Percentiles rank a stretch among this genome's conserved stretches.
Conservation (phyloP, 2,797 vertebrate genomes). For the Microhierax caerulescens region DNA sequence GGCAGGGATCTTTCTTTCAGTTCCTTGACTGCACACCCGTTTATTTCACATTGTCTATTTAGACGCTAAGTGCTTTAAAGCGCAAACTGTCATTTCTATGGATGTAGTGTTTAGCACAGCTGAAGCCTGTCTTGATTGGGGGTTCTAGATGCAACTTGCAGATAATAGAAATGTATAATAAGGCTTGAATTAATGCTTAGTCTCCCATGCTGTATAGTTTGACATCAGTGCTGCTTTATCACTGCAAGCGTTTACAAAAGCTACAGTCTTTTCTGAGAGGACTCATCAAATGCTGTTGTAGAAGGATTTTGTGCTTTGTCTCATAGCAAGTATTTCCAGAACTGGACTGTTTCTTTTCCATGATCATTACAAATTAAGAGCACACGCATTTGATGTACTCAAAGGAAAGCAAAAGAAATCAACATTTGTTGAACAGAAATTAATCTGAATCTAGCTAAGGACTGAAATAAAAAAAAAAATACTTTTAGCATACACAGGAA, state of each 20-base stretch:
- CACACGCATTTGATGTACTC: neutral
- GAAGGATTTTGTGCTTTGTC: constrained; percentile 6
- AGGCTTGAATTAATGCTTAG: neutral
- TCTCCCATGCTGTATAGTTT: neutral
- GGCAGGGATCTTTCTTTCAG: neutral
- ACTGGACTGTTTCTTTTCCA: neutral
- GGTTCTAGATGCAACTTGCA: neutral
- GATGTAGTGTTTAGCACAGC: neutral
- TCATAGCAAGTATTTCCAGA: neutral
- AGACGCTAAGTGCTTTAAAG: neutral
- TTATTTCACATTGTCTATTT: neutral
- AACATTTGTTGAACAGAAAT: neutral
- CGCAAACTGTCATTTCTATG: neutral
- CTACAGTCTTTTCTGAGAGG: neutral
- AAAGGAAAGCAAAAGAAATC: neutral
- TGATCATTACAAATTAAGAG: neutral
- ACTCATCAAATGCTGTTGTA: neutral
- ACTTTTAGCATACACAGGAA: neutral
- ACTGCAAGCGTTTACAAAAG: neutral
- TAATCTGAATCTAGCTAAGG: neutral
- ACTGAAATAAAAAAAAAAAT: neutral
- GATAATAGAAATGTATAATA: constrained; percentile 2
- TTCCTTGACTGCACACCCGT: neutral
- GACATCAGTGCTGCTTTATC: neutral
- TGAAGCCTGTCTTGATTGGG: neutral